Base-by-base conservation (phyloP, 1,140 invertebrate species). In the Philopotamus ludificatus region DNA sequence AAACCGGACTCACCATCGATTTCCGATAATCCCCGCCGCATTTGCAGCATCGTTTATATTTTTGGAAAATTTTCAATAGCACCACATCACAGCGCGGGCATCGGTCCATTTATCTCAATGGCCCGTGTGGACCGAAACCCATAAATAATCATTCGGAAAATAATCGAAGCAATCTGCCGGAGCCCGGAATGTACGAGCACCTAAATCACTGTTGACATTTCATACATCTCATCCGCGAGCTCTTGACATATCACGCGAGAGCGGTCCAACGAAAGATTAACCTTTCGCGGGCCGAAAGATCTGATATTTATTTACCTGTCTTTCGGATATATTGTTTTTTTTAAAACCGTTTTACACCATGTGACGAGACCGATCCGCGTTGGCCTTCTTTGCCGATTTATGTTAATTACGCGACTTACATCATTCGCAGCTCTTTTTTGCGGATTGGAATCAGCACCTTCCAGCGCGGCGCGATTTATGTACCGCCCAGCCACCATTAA, bases 151-250 rank as follows among this genome's bases (percentile, higher is more conserved):
- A 44, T 41, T 44, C 34, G 57, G 28, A 41, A 59, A 34, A 59
- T 44, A 44, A 59, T 59, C 57, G 57, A 59, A 44, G 57, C 57
- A 18, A 59, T 59, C 57, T 41, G 34, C 26, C 57, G 53, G 34
- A 28, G 8, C 22, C 1, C 22, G 28, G 53, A 28, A 57, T 28
- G 34, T 57, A 57, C 57, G 41, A 18, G n/a, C 41, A 59, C 41
- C 57, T 59, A 59, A 59, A 59, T 59, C 57, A 59, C 57, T 18
- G 41, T 59, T 59, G 57, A 59, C 57, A 59, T 59, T 59, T 59
- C 57, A 44, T 59, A 59, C 57, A 59, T 59, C 57, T 59, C 57
- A 44, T 59, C 57, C 57, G 57, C 57, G 57, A 59, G 57, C 41
- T 59, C 57, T 59, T 59, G 57, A 59, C 57, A 59, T 59, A 59